Evolutionary conservation across 2,888 invertebrate species (phyloP).

Genomic region (Acrocyrtus sp.): DNA sequence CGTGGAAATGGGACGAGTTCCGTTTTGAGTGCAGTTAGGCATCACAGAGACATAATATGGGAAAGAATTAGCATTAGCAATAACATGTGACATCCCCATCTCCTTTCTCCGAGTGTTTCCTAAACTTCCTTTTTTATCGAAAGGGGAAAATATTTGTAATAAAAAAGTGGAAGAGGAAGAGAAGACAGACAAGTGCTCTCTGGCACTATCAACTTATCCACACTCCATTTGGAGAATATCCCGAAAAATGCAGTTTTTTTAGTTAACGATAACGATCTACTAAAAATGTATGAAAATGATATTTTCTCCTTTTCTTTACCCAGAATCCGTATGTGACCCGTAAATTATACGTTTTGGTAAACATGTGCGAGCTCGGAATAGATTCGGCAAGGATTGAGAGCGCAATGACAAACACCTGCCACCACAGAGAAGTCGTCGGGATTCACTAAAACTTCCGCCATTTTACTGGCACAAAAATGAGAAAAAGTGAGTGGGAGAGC

Average conservation of each 20-base stretch:
- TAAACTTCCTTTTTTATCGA: background rate
- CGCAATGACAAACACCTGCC: slow-evolving; percentile 64
- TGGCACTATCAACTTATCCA: too few relatives aligned
- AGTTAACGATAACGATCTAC: slow-evolving; percentile 35
- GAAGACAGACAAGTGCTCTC: slow-evolving; percentile 4
- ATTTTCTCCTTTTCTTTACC: slow-evolving; percentile 19
- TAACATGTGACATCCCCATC: slow-evolving; percentile 43
- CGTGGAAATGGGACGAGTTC: too few relatives aligned
- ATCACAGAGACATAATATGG: background rate
- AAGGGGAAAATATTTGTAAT: background rate
- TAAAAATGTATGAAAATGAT: slow-evolving; percentile 28
- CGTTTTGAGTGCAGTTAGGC: too few relatives aligned
- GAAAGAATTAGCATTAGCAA: slow-evolving; percentile 21
- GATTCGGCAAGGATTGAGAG: slow-evolving; percentile 56
- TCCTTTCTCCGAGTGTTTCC: too few relatives aligned
- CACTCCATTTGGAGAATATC: slow-evolving; percentile 6
- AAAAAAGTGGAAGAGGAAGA: background rate
- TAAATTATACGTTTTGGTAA: slow-evolving; percentile 67
- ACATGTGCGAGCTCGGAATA: slow-evolving; percentile 67
- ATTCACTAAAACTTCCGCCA: slow-evolving; percentile 54
- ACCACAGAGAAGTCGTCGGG: slow-evolving; percentile 59
- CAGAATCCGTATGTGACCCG: slow-evolving; percentile 67
- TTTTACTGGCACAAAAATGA: slow-evolving; percentile 1
- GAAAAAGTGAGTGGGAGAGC: background rate
- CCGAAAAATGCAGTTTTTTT: background rate